Conservation (phyloP, 2,113 vertebrate genomes). For the Oncorhynchus gorbuscha region DNA sequence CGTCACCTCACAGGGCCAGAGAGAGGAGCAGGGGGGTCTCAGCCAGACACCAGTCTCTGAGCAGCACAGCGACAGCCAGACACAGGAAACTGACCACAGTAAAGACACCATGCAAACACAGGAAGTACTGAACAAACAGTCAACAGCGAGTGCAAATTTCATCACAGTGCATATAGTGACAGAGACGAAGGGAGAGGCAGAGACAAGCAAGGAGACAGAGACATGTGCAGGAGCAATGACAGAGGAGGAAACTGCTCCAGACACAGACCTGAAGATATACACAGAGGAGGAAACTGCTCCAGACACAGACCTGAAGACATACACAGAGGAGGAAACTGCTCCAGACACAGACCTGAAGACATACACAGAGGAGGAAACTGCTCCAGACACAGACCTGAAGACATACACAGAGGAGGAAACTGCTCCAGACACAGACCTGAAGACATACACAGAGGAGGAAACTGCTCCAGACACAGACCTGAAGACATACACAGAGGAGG, state of each 20-base stretch:
- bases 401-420: too few species aligned
- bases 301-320: background rate
- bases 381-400: too few species aligned
- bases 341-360: background rate
- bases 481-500: too few species aligned
- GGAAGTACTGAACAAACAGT: slow-evolving; percentile 6
- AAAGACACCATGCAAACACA: background rate
- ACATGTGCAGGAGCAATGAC: background rate
- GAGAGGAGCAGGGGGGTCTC: background rate
- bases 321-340: background rate
- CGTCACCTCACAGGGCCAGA: background rate
- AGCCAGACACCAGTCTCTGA: slow-evolving; percentile 18
- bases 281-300: too few species aligned
- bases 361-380: too few species aligned
- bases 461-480: too few species aligned
- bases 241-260: background rate
- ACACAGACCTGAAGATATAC: too few species aligned
- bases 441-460: too few species aligned
- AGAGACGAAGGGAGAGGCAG: background rate
- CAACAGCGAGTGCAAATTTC: background rate
- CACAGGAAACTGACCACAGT: slow-evolving; percentile 22
- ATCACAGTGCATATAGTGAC: background rate
- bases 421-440: too few species aligned
- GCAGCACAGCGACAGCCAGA: slow-evolving; percentile 12
- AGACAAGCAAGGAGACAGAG: background rate